Percentiles rank a stretch among this genome's conserved stretches.
These are phyloP conservation scores for Microhierax caerulescens DNA, from an alignment of 2,797 vertebrate genomes.

Conservation along the genomic window DNA sequence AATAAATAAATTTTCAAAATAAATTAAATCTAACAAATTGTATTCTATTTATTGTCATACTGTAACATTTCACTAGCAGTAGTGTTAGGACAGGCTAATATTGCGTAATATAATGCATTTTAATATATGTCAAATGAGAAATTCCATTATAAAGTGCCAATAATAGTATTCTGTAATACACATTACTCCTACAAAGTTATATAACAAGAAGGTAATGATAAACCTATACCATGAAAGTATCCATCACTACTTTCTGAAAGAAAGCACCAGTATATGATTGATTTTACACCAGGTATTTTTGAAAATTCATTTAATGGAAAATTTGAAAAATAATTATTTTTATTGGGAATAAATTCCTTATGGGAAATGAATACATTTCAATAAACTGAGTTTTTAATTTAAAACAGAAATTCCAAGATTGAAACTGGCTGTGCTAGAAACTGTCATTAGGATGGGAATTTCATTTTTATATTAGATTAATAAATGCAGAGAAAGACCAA, in stretches of 20 bases:
- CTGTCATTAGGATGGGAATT: not conserved
- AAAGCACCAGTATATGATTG: not conserved
- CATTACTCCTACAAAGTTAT: not conserved
- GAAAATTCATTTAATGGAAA: not conserved
- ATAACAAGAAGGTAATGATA: not conserved
- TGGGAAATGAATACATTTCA: not conserved
- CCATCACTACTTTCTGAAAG: not conserved
- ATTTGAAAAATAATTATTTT: not conserved
- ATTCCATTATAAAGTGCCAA: not conserved
- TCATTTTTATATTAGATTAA: not conserved
- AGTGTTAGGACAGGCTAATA: not conserved
- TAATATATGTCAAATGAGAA: not conserved
- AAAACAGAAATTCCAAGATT: not conserved
- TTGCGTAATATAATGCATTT: not conserved
- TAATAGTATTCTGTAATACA: not conserved
- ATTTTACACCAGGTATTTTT: not conserved
- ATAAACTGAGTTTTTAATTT: not conserved
- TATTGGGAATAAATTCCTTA: not conserved
- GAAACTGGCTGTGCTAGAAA: not conserved
- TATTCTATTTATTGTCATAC: not conserved
- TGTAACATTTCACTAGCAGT: not conserved
- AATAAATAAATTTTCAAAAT: not conserved
- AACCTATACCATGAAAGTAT: not conserved
- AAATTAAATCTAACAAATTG: not conserved
- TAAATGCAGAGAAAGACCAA: not conserved